Evolutionary conservation across 2,113 vertebrate genomes (phyloP), one percentile per base, ranked within the genome.

Genomic region (Notarius quadriscutis): DNA sequence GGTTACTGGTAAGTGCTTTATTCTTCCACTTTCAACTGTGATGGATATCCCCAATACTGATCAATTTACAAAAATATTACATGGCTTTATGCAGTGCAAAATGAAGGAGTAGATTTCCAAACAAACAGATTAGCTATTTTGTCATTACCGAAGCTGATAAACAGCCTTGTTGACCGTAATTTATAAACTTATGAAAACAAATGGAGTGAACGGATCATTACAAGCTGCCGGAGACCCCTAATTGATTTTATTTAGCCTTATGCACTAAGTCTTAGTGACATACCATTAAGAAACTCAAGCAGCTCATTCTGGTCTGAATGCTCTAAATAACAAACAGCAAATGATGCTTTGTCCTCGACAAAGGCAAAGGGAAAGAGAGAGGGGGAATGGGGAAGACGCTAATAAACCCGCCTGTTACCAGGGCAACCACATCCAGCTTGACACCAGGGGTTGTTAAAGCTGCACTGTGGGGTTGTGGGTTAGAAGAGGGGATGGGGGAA

Each of bases 1-100:
- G 94, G 91, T 88, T 97, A 97, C 94, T 99, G 98, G 98, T 99
- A 96, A 96, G 86, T 89, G 30, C 8, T 6, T 11, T 1, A 81
- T 75, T 27, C 53, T 83, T 18, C 50, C 53, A 18, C 53, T 78
- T 89, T 15, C 63, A 25, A 27, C 25, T 53, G 11, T n/a, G 5
- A 86, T 79, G 25, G 27, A 62, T 58, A 27, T 48, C 25, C 10
- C 20, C 65, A 48, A 77, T 41, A 22, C 55, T 60, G 48, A 86
- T 50, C 48, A 25, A 57, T 81, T 51, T 72, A 34, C 34, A 50
- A 30, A 41, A 60, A 20, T 41, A 25, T 74, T 58, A 41, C 30
- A 58, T 75, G 69, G 22, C 48, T 53, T 81, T n/a, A 58, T 75
- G 50, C n/a, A 58, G 30, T 71, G 74, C 34, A 69, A 51, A 60